Conservation (phyloP, 2,113 vertebrate genomes). For the Laterallus jamaicensis region DNA sequence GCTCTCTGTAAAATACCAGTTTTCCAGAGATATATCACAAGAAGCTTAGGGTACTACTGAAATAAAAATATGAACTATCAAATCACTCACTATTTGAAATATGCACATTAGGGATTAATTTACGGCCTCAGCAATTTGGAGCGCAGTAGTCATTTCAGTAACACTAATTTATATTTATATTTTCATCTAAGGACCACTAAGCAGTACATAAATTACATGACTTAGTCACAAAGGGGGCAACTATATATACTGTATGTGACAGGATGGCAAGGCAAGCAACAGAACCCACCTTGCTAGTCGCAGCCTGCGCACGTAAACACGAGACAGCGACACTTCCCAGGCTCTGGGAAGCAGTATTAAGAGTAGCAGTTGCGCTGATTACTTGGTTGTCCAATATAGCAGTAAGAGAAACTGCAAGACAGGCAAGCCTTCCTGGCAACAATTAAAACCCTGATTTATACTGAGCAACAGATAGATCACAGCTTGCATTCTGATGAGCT, state of each 20-base stretch:
- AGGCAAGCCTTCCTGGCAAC: background rate
- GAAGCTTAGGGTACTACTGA: background rate
- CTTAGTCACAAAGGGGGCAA: background rate
- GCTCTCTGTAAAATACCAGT: background rate
- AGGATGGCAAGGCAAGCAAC: background rate
- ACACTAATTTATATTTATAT: background rate
- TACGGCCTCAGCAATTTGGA: constrained; percentile 7
- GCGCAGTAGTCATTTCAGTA: background rate
- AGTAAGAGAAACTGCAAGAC: background rate
- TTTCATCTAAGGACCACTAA: background rate
- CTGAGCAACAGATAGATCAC: constrained; percentile 14
- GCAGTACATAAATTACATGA: background rate
- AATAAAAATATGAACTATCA: background rate
- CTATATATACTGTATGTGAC: background rate
- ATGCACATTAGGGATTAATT: background rate
- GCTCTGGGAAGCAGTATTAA: background rate
- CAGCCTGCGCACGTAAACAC: background rate
- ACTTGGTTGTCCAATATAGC: background rate
- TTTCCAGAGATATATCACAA: background rate
- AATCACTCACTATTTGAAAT: background rate
- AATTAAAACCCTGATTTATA: constrained; percentile 33
- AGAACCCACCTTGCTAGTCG: background rate
- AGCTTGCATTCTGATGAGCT: constrained; percentile 50
- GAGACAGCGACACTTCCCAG: background rate
- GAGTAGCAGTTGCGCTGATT: background rate